Conservation (phyloP, 2,888 invertebrate species). For the Oxyteleia sp. region DNA sequence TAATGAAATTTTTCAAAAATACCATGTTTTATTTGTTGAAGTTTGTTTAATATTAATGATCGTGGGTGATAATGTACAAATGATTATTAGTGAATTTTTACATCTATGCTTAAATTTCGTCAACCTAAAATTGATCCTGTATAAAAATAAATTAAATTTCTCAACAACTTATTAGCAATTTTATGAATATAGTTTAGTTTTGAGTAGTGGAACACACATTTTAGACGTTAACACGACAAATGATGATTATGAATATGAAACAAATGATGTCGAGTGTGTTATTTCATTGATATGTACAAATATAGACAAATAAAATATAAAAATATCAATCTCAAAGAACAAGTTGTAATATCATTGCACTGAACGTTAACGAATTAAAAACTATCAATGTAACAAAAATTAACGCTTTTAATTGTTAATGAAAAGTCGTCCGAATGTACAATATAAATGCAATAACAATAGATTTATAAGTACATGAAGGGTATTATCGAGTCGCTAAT, state of each 20-base stretch:
- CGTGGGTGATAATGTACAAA: too few relatives aligned
- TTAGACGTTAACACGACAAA: slow-evolving; percentile 14
- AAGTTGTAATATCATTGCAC: slow-evolving; percentile 25
- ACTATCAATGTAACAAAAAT: slow-evolving; percentile 1
- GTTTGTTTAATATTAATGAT: too few relatives aligned
- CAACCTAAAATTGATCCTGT: too few relatives aligned
- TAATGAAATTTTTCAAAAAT: too few relatives aligned
- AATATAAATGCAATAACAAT: slow-evolving; percentile 12
- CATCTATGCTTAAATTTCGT: too few relatives aligned
- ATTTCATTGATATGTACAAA: slow-evolving; percentile 30
- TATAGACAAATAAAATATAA: slow-evolving; percentile 34
- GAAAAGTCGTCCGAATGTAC: slow-evolving; percentile 2
- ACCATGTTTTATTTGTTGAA: too few relatives aligned
- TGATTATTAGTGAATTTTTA: too few relatives aligned
- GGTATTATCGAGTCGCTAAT: slow-evolving; percentile 10
- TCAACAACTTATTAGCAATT: too few relatives aligned
- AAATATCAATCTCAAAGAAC: slow-evolving; percentile 40
- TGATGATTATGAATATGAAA: slow-evolving; percentile 21
- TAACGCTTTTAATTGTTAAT: neutral
- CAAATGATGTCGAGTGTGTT: neutral
- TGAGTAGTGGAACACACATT: slow-evolving; percentile 8
- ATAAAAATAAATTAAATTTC: too few relatives aligned
- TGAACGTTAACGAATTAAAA: slow-evolving; percentile 21
- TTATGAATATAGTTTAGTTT: too few relatives aligned
- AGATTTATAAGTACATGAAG: slow-evolving; percentile 11